Evolutionary conservation across 2,113 vertebrate genomes (phyloP), one percentile per base, ranked within the genome.

Genomic region (Mus pahari): DNA sequence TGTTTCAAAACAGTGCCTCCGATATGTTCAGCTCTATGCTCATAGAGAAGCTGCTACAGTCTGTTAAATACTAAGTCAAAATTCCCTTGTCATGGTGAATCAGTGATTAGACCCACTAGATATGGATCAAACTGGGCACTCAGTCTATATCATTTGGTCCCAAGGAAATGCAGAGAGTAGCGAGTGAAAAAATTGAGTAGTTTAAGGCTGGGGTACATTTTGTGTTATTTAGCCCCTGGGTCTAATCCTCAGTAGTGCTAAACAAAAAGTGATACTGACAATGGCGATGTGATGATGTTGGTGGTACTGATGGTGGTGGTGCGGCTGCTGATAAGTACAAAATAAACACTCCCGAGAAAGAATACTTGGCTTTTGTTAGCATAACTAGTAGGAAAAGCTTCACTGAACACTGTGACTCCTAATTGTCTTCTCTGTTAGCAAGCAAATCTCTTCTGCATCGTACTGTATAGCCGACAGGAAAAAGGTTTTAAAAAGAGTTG

Each of bases 361-460:
- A 95, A 93, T 68, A 79, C 16, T 73, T 78, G 31, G 28, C 13
- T 90, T 96, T 97, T 79, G 28, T 93, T 78, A 93, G 48, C 28
- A 89, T 74, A 55, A 89, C 60, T 48, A 77, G 36, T 11, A 94
- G 39, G 73, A 95, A 86, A 93, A 96, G 50, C 48, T 58, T n/a
- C 16, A 50, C 6, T 58, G 62, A 96, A 90, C 36, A 31, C 45
- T 78, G n/a, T 12, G 0, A 28, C 58, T 96, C 84, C 58, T 94
- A 95, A 96, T 48, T 92, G 89, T 24, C 24, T 96, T 83, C 45
- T 86, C 39, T 86, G 86, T 97, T 84, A 93, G 77, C 60, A 93
- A 94, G 73, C 50, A 94, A 82, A 78, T 78, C 53, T 96, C 58
- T 86, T 91, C 33, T 77, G 48, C 75, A 62, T n/a, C 68, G 45